These are phyloP conservation scores for Thysanoteuthis rhombus DNA, from an alignment of 2,888 invertebrate species.

Conservation along the genomic window DNA sequence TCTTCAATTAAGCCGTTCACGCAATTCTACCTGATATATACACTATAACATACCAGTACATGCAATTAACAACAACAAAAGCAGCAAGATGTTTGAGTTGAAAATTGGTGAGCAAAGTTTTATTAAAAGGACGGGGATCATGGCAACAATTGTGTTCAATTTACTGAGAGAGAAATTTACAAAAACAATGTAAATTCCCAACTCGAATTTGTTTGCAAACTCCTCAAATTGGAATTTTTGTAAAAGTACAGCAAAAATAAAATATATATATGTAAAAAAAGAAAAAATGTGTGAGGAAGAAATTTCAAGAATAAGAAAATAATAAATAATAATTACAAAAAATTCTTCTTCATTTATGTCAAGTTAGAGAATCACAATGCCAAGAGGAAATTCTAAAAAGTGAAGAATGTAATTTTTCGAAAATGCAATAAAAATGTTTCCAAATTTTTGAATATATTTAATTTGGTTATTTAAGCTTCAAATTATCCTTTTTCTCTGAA, in stretches of 20 bases:
- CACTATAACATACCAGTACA: no score
- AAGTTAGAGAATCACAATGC: neutral
- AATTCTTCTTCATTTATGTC: no score
- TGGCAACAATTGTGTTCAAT: neutral
- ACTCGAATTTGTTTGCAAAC: neutral
- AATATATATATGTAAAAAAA: neutral
- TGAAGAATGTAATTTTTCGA: neutral
- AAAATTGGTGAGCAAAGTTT: conserved; percentile 1
- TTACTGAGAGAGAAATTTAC: neutral
- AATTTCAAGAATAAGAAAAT: no score
- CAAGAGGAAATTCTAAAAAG: neutral
- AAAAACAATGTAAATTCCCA: neutral
- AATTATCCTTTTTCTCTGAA: neutral
- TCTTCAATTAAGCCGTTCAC: no score
- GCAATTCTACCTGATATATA: no score
- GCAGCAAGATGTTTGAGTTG: neutral
- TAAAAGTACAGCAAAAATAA: neutral
- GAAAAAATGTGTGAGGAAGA: no score
- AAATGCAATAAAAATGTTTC: neutral
- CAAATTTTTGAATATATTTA: neutral
- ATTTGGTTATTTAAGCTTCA: neutral
- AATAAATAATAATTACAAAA: no score
- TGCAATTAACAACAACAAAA: neutral
- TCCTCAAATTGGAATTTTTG: neutral
- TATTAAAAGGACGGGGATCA: neutral